Percentiles rank a stretch among this genome's conserved stretches.
Evolutionary conservation across 2,797 vertebrate species (phyloP).

Genomic region (Antrozous pallidus): DNA sequence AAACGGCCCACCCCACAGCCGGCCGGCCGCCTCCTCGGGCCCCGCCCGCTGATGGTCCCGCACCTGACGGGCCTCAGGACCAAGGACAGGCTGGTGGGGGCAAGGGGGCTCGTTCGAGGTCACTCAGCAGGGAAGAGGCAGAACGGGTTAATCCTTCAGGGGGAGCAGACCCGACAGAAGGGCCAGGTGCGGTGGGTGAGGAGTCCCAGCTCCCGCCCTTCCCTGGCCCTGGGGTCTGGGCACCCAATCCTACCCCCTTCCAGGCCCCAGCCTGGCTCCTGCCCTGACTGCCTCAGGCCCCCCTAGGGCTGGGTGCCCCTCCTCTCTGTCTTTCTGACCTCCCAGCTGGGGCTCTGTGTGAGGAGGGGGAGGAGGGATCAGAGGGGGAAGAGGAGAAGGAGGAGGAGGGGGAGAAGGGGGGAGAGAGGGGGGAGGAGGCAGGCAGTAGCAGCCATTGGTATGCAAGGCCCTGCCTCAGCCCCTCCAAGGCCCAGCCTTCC

Average conservation of each 20-base stretch:
- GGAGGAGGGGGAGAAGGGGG: not conserved
- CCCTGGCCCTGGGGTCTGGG: not conserved
- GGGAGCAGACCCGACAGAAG: not conserved
- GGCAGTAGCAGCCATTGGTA: conserved; percentile 54
- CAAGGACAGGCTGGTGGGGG: accelerated
- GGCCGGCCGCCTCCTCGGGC: accelerated
- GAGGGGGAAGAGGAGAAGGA: no score
- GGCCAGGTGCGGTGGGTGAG: not conserved
- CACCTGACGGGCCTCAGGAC: not conserved
- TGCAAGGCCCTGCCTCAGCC: conserved; percentile 41
- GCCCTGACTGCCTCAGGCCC: not conserved
- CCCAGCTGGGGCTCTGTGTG: not conserved
- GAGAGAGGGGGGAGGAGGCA: not conserved
- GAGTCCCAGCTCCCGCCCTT: not conserved
- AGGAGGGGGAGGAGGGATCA: no score
- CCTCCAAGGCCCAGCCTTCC: conserved; percentile 50
- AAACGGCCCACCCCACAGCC: not conserved
- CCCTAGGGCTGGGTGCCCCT: not conserved
- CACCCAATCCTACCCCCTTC: not conserved
- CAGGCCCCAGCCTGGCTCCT: not conserved
- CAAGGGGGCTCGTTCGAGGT: not conserved
- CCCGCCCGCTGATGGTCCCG: not conserved
- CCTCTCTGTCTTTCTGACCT: not conserved
- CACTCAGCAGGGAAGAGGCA: not conserved
- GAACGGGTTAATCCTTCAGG: not conserved